These are phyloP conservation scores for Coryphaenoides rupestris DNA, from an alignment of 2,113 vertebrate species.

Conservation along the genomic window DNA sequence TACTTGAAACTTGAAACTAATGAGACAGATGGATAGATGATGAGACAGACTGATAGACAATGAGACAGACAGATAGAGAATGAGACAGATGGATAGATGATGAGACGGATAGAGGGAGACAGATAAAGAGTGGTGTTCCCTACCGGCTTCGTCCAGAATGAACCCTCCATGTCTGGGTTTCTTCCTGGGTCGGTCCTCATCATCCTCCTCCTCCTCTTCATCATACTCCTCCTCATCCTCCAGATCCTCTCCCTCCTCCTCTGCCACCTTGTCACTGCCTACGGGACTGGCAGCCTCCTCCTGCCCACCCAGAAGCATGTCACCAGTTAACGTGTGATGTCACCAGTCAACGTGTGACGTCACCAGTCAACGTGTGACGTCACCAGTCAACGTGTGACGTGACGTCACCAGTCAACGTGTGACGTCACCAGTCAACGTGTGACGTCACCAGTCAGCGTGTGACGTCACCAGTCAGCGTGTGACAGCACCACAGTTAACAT, in stretches of 20 bases:
- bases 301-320: background rate
- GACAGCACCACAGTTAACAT: no score
- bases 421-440: no score
- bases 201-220: slow-evolving; percentile 89
- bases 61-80: background rate
- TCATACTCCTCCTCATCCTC: slow-evolving; percentile 81
- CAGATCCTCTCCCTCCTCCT: slow-evolving; percentile 85
- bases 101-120: background rate
- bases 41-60: background rate
- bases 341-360: no score
- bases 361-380: no score
- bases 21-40: background rate
- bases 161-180: slow-evolving; percentile 86
- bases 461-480: no score
- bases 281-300: slow-evolving; percentile 69
- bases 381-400: no score
- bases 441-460: no score
- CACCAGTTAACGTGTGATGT: no score
- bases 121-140: background rate
- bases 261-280: slow-evolving; percentile 86
- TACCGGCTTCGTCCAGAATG: slow-evolving; percentile 91
- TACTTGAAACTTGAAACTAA: no score
- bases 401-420: no score
- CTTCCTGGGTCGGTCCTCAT: slow-evolving; percentile 87
- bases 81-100: no score